phyloP scores from a whole-genome alignment of 2,888 invertebrate species.

The Leptinotarsa juncta region DNA sequence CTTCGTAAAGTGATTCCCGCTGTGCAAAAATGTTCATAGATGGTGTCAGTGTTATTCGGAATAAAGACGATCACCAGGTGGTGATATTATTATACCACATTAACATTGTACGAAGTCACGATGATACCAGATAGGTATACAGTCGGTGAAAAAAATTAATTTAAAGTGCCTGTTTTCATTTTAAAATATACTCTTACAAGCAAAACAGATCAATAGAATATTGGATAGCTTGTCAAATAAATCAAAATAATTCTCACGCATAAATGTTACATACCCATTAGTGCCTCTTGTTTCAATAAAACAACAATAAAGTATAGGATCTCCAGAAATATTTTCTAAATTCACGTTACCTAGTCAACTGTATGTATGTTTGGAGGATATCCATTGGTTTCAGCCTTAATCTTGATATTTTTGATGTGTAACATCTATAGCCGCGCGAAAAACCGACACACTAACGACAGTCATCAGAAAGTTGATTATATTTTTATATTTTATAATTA shows the following conservation, averaged over 20 bases:
- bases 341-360: too few species aligned
- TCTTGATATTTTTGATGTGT: too few species aligned
- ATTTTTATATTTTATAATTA: too few species aligned
- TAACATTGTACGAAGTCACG: conserved; percentile 53
- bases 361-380: too few species aligned
- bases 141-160: conserved; percentile 25
- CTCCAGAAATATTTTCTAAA: too few species aligned
- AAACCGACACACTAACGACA: too few species aligned
- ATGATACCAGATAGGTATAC: conserved; percentile 28
- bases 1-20: conserved; percentile 50
- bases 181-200: neutral
- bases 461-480: too few species aligned
- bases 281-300: too few species aligned
- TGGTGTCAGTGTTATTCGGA: conserved; percentile 56
- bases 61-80: conserved; percentile 57
- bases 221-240: neutral
- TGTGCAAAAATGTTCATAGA: conserved; percentile 45
- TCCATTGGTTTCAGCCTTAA: too few species aligned
- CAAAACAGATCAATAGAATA: neutral
- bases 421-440: too few species aligned
- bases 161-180: neutral
- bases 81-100: conserved; percentile 59
- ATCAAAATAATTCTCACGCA: neutral
- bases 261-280: too few species aligned
- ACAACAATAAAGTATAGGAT: too few species aligned